Conservation (phyloP, 2,797 vertebrate genomes). For the Myripristis murdjan region DNA sequence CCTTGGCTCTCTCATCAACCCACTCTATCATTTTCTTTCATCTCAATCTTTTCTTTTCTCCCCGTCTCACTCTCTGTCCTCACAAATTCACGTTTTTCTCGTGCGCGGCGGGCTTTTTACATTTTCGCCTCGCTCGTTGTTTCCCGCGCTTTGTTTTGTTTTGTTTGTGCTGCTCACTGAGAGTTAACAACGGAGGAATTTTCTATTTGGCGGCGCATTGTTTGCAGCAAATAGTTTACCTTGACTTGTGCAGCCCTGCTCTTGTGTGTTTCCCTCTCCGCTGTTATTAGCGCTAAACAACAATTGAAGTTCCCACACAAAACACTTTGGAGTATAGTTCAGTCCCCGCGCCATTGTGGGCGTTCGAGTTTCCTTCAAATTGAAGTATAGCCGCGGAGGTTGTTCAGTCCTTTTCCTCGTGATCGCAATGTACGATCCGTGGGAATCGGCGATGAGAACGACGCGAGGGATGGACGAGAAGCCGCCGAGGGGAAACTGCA, state of each 20-base stretch:
- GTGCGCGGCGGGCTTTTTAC: constrained; percentile 64
- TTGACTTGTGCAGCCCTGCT: constrained; percentile 58
- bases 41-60: constrained; percentile 44
- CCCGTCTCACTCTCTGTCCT: constrained; percentile 43
- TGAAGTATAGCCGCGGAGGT: neutral
- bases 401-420: neutral
- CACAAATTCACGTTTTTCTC: constrained; percentile 62
- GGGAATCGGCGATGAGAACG: neutral
- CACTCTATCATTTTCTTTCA: constrained; percentile 56
- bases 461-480: too few relatives aligned
- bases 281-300: constrained; percentile 29
- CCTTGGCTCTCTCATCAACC: constrained; percentile 66
- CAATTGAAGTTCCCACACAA: constrained; percentile 19
- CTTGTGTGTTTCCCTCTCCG: constrained; percentile 19
- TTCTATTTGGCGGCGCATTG: constrained; percentile 39
- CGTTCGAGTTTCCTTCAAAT: neutral
- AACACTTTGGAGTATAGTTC: constrained; percentile 21
- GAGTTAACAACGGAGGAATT: constrained; percentile 51
- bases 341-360: too few relatives aligned
- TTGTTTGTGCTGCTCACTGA: constrained; percentile 54
- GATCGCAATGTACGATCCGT: neutral
- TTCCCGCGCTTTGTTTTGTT: constrained; percentile 56
- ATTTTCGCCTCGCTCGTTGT: constrained; percentile 73
- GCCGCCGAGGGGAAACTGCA: neutral
- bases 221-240: constrained; percentile 61